These are phyloP conservation scores for Oryzaephilus surinamensis DNA, from an alignment of 1,140 invertebrate genomes.

Conservation along the genomic window DNA sequence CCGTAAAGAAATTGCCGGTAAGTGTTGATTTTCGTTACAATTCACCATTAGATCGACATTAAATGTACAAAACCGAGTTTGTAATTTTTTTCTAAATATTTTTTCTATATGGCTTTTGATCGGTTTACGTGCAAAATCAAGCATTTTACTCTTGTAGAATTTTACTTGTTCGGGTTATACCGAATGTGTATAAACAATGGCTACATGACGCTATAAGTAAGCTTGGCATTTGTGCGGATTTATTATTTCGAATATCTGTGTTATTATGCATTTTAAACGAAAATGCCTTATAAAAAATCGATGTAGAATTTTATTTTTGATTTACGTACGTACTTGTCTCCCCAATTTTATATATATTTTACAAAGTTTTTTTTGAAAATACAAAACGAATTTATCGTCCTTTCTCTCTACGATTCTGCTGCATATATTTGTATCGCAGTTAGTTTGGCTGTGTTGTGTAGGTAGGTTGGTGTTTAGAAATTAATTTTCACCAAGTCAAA, in stretches of 20 bases:
- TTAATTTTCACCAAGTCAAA: too few species aligned
- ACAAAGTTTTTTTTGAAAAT: too few species aligned
- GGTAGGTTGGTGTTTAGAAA: too few species aligned
- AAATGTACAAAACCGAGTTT: constrained; percentile 23
- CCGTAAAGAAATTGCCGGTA: constrained; percentile 60
- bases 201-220: constrained; percentile 31
- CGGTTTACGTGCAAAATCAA: constrained; percentile 36
- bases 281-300: constrained; percentile 32
- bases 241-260: constrained; percentile 29
- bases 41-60: constrained; percentile 7
- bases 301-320: constrained; percentile 24
- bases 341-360: too few species aligned
- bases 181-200: constrained; percentile 32
- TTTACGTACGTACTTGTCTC: constrained; percentile 33
- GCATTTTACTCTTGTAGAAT: constrained; percentile 40
- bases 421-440: too few species aligned
- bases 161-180: constrained; percentile 19
- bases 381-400: too few species aligned
- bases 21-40: constrained; percentile 38
- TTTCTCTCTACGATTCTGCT: too few species aligned
- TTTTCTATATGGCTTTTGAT: constrained; percentile 28
- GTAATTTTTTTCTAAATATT: constrained; percentile 27
- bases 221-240: constrained; percentile 17
- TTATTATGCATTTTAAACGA: constrained; percentile 16
- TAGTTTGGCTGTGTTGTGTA: too few species aligned